phyloP scores from a whole-genome alignment of 2,113 vertebrate genomes.

The Bucco capensis region DNA sequence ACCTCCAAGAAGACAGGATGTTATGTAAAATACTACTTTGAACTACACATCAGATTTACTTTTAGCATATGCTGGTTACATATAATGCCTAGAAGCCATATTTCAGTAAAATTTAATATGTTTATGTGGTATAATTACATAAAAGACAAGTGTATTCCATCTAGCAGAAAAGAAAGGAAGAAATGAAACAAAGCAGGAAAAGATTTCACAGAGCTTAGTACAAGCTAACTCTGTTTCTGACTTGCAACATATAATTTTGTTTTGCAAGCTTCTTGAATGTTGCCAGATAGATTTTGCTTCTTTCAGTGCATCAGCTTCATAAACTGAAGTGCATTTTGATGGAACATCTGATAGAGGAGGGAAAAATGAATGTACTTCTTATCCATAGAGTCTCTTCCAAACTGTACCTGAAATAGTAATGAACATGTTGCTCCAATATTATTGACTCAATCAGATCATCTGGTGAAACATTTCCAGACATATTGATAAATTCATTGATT shows the following conservation, averaged over 20 bases:
- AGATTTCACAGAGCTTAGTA: not conserved
- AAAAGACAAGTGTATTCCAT: constrained; percentile 8
- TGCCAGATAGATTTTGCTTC: not conserved
- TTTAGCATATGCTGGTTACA: constrained; percentile 17
- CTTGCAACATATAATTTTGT: not conserved
- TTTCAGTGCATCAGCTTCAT: not conserved
- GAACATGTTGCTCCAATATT: constrained; percentile 72
- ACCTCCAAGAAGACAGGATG: constrained; percentile 17
- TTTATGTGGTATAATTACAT: constrained; percentile 2
- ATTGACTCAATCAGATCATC: constrained; percentile 81
- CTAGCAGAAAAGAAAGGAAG: constrained; percentile 1
- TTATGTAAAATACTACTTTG: constrained; percentile 21
- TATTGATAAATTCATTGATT: constrained; percentile 86
- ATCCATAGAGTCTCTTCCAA: not conserved
- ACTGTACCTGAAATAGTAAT: constrained; percentile 61
- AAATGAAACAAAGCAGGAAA: not conserved
- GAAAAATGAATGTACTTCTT: not conserved
- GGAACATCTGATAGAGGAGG: not conserved
- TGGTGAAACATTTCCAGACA: constrained; percentile 78
- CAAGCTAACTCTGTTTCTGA: not conserved
- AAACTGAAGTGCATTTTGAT: not conserved
- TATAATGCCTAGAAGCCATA: constrained; percentile 46
- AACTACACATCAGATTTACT: constrained; percentile 10
- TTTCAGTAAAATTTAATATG: constrained; percentile 38
- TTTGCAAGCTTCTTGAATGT: not conserved